phyloP scores from a whole-genome alignment of 2,888 invertebrate species.

The Lycocerus yunnanus region DNA sequence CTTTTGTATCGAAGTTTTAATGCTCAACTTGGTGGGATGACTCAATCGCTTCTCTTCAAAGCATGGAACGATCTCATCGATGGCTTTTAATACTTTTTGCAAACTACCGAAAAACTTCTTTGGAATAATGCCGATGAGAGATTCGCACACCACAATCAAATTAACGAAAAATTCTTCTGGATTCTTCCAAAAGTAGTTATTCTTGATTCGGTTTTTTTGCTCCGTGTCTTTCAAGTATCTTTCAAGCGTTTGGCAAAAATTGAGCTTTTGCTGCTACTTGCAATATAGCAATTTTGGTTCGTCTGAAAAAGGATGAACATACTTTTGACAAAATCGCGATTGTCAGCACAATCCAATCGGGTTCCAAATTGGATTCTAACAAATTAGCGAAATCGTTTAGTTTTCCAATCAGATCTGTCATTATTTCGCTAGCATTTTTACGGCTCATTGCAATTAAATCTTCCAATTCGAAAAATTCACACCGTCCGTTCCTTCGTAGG shows the following conservation, averaged over 20 bases:
- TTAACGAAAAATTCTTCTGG: slow-evolving; percentile 40
- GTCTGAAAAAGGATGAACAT: slow-evolving; percentile 45
- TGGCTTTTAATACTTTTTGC: slow-evolving; percentile 39
- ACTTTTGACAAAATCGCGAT: slow-evolving; percentile 56
- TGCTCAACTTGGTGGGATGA: too few species aligned
- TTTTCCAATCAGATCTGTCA: too few species aligned
- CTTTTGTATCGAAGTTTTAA: too few species aligned
- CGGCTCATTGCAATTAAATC: too few species aligned
- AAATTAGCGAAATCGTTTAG: too few species aligned
- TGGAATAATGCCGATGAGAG: slow-evolving; percentile 48
- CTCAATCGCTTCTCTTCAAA: slow-evolving; percentile 36
- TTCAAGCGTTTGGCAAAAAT: slow-evolving; percentile 37
- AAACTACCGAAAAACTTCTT: slow-evolving; percentile 45
- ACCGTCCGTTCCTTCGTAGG: too few species aligned
- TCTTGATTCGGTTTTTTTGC: too few species aligned
- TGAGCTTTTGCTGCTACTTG: slow-evolving; percentile 28
- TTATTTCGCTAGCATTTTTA: too few species aligned
- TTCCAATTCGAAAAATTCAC: too few species aligned
- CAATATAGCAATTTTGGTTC: slow-evolving; percentile 36
- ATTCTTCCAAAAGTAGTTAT: slow-evolving; percentile 36
- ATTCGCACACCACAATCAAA: slow-evolving; percentile 42
- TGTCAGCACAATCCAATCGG: neutral
- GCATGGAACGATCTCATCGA: slow-evolving; percentile 35
- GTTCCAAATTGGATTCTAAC: neutral
- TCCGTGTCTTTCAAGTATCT: too few species aligned